Evolutionary conservation across 2,797 vertebrate species (phyloP), one percentile per base, ranked within the genome.

Genomic region (Anguilla obscura): DNA sequence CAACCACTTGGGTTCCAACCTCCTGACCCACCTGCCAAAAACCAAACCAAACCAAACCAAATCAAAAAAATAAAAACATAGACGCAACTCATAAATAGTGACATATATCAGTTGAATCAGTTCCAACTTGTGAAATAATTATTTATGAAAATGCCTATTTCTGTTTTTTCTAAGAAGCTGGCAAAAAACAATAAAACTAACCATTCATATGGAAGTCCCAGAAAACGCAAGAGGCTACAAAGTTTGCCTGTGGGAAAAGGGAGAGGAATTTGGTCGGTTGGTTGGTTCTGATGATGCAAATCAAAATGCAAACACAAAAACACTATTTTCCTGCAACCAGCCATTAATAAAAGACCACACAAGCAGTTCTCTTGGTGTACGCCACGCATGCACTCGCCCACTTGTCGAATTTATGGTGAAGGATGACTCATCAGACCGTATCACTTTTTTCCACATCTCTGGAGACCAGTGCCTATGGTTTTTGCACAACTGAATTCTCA

Each of bases 1-100:
- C 98, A 99, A 1, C 98, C 98, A 4, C 94, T 88, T 0, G 92
- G n/a, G 84, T 95, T 97, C 98, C 98, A 99, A 86, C 98, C 98
- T 52, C 98, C 98, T 7, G 90, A 92, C 48, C 92, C 87, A 10
- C 87, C 96, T 97, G 87, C 0, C 24, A 74, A 66, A 85, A 63
- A 30, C 56, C 69, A 6, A 40, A 60, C 0, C 69, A 6, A 40
- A 60, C 0, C 54, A 63, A 56, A 48, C 50, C 16, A 50, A 85
- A 84, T 16, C n/a, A 45, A 74, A 14, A 24, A n/a, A 3, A 69
- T 56, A 4, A 63, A 30, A 5, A 36, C 4, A 40, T 6, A 21
- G 0, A 79, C 12, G 79, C 12, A 40, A 18, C 86, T 54, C 27
- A 56, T 79, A 50, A 8, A 56, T 27, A 48, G 10, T 30, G 27